Evolutionary conservation across 2,797 vertebrate species (phyloP).

Genomic region (Fistularia commersonii): DNA sequence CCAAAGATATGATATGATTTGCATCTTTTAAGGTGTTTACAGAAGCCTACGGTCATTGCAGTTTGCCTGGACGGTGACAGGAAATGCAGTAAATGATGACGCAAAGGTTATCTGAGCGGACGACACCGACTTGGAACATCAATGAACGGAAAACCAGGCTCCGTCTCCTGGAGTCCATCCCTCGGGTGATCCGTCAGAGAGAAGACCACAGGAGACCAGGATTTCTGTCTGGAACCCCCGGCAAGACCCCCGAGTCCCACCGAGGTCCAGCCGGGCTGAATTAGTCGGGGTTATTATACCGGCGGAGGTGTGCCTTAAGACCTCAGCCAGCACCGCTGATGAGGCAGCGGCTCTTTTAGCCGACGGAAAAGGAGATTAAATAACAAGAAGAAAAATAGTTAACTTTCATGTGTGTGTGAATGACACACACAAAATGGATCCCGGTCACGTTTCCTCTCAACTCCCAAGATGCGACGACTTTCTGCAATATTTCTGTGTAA

Average conservation of each 20-base stretch:
- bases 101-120: too few species aligned
- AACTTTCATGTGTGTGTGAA: too few species aligned
- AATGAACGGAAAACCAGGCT: too few species aligned
- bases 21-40: not conserved
- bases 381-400: not conserved
- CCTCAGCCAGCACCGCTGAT: conserved; percentile 29
- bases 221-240: conserved; percentile 71
- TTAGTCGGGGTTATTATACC: conserved; percentile 68
- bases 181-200: conserved; percentile 59
- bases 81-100: too few species aligned
- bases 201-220: conserved; percentile 51
- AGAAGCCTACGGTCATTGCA: not conserved
- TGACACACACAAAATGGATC: not conserved
- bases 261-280: conserved; percentile 56
- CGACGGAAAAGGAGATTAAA: not conserved
- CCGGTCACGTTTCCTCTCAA: too few species aligned
- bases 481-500: too few species aligned
- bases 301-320: conserved; percentile 56
- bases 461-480: too few species aligned
- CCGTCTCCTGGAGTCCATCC: conserved; percentile 41
- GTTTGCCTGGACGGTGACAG: not conserved
- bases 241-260: conserved; percentile 64
- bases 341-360: conserved; percentile 12
- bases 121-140: too few species aligned
- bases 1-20: not conserved